Base-by-base conservation (phyloP, 2,888 invertebrate genomes). In the Cristatella mucedo region DNA sequence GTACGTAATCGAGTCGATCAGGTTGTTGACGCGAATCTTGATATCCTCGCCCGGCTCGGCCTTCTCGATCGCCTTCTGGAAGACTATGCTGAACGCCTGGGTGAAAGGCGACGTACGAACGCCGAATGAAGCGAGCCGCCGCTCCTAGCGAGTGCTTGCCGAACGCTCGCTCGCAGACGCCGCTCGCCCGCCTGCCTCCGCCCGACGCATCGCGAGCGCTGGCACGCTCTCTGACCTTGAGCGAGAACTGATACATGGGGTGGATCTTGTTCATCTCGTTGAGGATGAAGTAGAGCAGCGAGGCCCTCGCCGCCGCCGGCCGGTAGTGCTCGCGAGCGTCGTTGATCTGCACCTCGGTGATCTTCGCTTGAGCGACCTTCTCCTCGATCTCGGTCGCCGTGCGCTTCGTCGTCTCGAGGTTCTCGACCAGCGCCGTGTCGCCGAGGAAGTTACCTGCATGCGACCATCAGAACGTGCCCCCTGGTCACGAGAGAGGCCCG, bases 31-130 rank as follows among this genome's bases (percentile, higher is more conserved):
- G 52, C 91, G 72, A 43, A 71, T 69, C 22, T 74, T 71, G 1
- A 91, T 82, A 49, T 78, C 79, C 15, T 79, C 77, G 1, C 82
- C 77, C 1, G 80, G 77, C 48, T 82, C 80, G 1, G 91, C 85
- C 58, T 76, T 77, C 32, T 81, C 80, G 56, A 93, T 89, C 15
- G 91, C 91, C 59, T 87, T 89, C 72, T 87, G 86, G 63, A 91
- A 91, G 21, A 91, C 91, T n/a, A 87, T 86, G 65, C 84, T 86
- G 67, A 91, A 91, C 2, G 91, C 87, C 83, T 84, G 54, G n/a
- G 68, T 68, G 43, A 5, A n/a, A n/a, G n/a, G n/a, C n/a, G 9
- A 26, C n/a, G n/a, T n/a, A 11, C 9, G 9, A 9, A 11, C 9
- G 26, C 9, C n/a, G n/a, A 11, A 11, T 26, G n/a, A 9, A 26